phyloP scores from a whole-genome alignment of 2,888 invertebrate genomes.

The Drosophila buzzatii region DNA sequence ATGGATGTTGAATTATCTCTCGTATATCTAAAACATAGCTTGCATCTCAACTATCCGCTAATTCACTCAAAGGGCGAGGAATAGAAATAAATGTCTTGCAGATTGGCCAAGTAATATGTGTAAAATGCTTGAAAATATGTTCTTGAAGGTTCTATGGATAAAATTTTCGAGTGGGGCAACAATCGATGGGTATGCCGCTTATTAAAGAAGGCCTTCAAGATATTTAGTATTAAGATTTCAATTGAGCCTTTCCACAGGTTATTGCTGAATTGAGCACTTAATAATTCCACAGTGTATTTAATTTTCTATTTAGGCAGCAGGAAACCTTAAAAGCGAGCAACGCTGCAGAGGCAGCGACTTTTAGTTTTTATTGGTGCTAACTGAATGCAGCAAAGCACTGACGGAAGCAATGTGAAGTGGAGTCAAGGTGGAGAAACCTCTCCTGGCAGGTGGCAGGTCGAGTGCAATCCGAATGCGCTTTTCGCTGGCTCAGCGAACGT shows the following conservation, averaged over 20 bases:
- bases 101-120: too few relatives aligned
- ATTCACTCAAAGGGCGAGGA: not conserved
- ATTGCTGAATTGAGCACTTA: not conserved
- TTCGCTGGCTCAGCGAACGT: constrained; percentile 35
- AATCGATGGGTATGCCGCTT: too few relatives aligned
- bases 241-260: not conserved
- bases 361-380: constrained; percentile 67
- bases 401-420: not conserved
- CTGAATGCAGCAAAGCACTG: constrained; percentile 9
- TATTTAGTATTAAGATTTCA: not conserved
- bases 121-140: too few relatives aligned
- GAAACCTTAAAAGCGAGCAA: constrained; percentile 60
- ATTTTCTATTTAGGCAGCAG: constrained; percentile 31
- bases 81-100: too few relatives aligned
- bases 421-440: constrained; percentile 10
- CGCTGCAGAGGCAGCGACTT: constrained; percentile 70
- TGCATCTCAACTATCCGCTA: not conserved
- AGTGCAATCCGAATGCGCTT: constrained; percentile 44
- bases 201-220: too few relatives aligned
- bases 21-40: not conserved
- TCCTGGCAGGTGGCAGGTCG: constrained; percentile 29
- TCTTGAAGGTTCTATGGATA: too few relatives aligned
- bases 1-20: not conserved
- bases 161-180: too few relatives aligned
- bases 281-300: constrained; percentile 3